Evolutionary conservation across 2,113 vertebrate species (phyloP).

Genomic region (Rissa tridactyla): DNA sequence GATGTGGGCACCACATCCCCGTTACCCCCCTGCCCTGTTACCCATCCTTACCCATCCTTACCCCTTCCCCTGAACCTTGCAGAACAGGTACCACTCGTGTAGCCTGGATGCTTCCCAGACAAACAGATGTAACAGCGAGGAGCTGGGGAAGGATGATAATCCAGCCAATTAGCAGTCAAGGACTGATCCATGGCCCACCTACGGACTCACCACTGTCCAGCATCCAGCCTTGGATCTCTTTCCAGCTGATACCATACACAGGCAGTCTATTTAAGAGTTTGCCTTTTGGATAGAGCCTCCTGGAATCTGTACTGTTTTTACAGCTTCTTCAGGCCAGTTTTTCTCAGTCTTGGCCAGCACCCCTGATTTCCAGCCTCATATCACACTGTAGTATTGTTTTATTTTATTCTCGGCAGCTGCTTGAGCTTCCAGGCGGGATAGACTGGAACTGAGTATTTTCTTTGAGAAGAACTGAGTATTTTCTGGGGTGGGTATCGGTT

Average conservation of each 20-base stretch:
- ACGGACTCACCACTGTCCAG: background rate
- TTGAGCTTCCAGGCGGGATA: background rate
- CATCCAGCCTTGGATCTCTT: background rate
- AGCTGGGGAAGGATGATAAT: background rate
- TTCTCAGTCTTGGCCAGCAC: background rate
- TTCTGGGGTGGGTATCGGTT: background rate
- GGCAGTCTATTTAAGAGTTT: background rate
- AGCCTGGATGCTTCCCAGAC: background rate
- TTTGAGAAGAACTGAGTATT: background rate
- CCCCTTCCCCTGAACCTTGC: background rate
- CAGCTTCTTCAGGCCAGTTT: background rate
- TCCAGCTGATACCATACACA: background rate
- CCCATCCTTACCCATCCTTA: background rate
- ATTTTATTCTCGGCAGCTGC: conserved; percentile 25
- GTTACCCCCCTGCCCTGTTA: no score
- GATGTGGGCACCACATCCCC: background rate
- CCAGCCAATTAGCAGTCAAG: background rate
- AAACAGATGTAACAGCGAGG: background rate
- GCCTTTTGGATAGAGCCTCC: background rate
- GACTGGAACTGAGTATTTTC: background rate
- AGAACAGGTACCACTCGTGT: background rate
- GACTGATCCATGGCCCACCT: background rate
- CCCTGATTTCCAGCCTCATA: background rate
- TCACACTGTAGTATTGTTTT: background rate
- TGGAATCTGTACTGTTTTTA: conserved; percentile 13